Evolutionary conservation across 2,797 vertebrate genomes (phyloP).

Genomic region (Philypnodon macrostomus): DNA sequence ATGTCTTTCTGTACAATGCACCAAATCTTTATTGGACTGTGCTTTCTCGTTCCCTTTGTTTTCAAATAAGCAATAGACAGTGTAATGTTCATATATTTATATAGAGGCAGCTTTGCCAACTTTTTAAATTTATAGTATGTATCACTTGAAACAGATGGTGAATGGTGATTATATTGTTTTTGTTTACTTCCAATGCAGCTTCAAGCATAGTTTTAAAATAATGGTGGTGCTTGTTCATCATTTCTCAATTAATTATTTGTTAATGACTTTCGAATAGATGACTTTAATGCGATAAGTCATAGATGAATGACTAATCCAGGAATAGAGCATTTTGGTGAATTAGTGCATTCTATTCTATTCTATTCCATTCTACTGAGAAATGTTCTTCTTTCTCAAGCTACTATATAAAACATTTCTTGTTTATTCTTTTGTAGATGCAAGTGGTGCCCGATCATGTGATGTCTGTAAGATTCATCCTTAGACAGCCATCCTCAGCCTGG

Average conservation of each 20-base stretch:
- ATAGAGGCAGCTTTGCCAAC: constrained; percentile 3
- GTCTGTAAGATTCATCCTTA: constrained; percentile 85
- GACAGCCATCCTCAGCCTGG: constrained; percentile 92
- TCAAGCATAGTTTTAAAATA: constrained; percentile 9
- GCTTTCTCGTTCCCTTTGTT: too few relatives aligned
- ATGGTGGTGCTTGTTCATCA: constrained; percentile 8
- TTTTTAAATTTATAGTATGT: constrained; percentile 2
- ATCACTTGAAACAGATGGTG: constrained; percentile 19
- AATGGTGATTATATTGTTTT: constrained; percentile 19
- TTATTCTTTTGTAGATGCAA: constrained; percentile 79
- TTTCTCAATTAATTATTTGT: constrained; percentile 3
- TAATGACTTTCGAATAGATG: not conserved
- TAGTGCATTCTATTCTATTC: too few relatives aligned
- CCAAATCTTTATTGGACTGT: too few relatives aligned
- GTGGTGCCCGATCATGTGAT: constrained; percentile 81
- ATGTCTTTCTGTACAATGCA: too few relatives aligned
- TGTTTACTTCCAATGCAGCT: constrained; percentile 19
- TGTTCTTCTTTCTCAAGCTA: too few relatives aligned
- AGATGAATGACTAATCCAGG: too few relatives aligned
- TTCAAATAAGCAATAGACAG: not conserved
- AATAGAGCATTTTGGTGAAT: too few relatives aligned
- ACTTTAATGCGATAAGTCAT: not conserved
- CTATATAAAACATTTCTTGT: not conserved
- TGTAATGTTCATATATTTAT: constrained; percentile 11
- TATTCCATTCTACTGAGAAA: too few relatives aligned